phyloP scores from a whole-genome alignment of 92 coral and sea anemone genomes.

The Zoanthus solanderi region DNA sequence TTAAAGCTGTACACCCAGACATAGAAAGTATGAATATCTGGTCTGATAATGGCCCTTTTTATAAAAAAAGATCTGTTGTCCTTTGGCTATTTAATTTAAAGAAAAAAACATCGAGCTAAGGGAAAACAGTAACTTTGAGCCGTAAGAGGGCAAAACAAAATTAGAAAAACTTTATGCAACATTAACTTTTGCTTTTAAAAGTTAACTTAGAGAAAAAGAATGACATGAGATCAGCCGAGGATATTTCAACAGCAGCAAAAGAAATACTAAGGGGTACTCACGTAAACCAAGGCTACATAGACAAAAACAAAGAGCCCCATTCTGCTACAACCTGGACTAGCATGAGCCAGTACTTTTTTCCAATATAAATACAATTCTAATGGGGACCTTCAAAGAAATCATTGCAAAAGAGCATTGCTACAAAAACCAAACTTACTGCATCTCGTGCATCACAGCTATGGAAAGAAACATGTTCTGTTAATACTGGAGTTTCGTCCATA shows the following conservation, averaged over 20 bases:
- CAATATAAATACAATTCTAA: background rate
- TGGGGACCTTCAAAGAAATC: background rate
- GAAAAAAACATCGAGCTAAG: slow-evolving; percentile 25
- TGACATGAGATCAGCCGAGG: slow-evolving; percentile 55
- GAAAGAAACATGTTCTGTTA: background rate
- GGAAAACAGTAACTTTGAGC: slow-evolving; percentile 57
- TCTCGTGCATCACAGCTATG: background rate
- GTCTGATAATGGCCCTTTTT: slow-evolving; percentile 76
- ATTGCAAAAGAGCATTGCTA: slow-evolving; percentile 15
- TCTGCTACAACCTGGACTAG: slow-evolving; percentile 51
- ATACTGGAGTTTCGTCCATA: slow-evolving; percentile 18
- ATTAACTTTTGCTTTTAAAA: slow-evolving; percentile 58
- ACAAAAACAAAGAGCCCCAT: slow-evolving; percentile 52
- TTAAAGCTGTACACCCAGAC: slow-evolving; percentile 42
- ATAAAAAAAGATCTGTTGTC: slow-evolving; percentile 59
- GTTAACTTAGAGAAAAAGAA: slow-evolving; percentile 45
- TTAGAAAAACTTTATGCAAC: slow-evolving; percentile 67
- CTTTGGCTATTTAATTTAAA: slow-evolving; percentile 31
- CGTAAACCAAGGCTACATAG: slow-evolving; percentile 51
- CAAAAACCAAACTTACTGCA: background rate
- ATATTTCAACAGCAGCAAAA: slow-evolving; percentile 15
- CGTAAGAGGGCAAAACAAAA: slow-evolving; percentile 68
- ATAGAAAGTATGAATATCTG: slow-evolving; percentile 24
- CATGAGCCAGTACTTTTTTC: slow-evolving; percentile 39
- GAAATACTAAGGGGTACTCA: slow-evolving; percentile 63